Evolutionary conservation across 2,888 invertebrate genomes (phyloP).

Genomic region (Drymonia ruficornis): DNA sequence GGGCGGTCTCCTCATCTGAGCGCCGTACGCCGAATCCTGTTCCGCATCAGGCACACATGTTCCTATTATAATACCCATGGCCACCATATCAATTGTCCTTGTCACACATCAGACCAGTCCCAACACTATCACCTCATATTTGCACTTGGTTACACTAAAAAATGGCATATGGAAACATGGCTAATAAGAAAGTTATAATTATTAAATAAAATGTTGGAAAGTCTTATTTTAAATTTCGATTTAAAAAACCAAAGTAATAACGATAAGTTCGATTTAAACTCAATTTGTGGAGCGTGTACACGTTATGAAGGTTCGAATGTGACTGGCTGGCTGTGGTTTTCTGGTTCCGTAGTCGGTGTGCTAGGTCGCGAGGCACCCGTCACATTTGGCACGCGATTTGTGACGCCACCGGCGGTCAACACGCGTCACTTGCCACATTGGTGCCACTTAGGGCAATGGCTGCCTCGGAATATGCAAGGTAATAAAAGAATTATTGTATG

Average conservation of each 20-base stretch:
- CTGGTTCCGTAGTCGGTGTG: conserved; percentile 14
- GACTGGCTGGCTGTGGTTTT: conserved; percentile 30
- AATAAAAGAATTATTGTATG: conserved; percentile 25
- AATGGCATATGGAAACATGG: neutral
- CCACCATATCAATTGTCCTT: conserved; percentile 53
- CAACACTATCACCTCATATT: conserved; percentile 43
- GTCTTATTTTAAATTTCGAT: conserved; percentile 2
- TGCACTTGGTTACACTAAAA: conserved; percentile 20
- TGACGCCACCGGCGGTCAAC: conserved; percentile 33
- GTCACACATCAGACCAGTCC: conserved; percentile 44
- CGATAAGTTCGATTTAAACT: neutral
- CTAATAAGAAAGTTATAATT: neutral
- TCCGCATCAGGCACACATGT: conserved; percentile 89
- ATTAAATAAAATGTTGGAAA: too few species aligned
- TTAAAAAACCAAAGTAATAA: conserved; percentile 3
- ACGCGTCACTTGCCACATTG: conserved; percentile 30
- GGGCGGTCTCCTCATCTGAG: conserved; percentile 69
- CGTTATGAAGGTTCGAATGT: conserved; percentile 23
- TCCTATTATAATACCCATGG: conserved; percentile 89
- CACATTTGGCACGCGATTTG: conserved; percentile 38
- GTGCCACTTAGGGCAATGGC: conserved; percentile 26
- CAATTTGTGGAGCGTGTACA: conserved; percentile 22
- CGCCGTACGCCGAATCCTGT: conserved; percentile 81
- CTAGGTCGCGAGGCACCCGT: conserved; percentile 24
- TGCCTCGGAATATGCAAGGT: conserved; percentile 25